phyloP scores from a whole-genome alignment of 2,113 vertebrate species.

The Megaceryle maxima region DNA sequence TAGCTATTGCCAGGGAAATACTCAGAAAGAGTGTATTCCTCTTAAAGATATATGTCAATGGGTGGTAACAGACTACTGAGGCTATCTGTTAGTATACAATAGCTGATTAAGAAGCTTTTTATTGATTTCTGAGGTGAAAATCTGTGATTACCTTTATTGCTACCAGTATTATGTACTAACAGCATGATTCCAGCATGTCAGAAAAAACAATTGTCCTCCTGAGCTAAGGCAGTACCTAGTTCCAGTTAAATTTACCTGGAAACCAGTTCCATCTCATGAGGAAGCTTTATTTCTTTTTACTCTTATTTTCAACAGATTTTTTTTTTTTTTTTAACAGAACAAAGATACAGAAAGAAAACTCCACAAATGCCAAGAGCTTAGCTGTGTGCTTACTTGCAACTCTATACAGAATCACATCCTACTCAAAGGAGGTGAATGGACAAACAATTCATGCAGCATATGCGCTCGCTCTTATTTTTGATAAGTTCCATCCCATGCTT shows the following conservation, averaged over 20 bases:
- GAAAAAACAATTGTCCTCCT: neutral
- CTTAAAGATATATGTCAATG: neutral
- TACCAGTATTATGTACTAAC: neutral
- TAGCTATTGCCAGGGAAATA: neutral
- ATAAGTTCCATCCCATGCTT: neutral
- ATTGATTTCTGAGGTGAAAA: neutral
- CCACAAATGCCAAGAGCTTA: neutral
- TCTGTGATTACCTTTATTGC: neutral
- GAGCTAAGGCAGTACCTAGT: neutral
- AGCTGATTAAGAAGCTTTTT: neutral
- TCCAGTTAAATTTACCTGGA: neutral
- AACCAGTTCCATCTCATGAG: neutral
- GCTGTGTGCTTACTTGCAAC: neutral
- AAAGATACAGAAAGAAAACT: neutral
- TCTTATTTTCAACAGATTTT: neutral
- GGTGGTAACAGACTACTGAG: neutral
- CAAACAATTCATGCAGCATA: neutral
- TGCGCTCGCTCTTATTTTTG: fast-evolving
- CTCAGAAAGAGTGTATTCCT: neutral
- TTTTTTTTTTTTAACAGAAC: neutral
- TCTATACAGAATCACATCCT: neutral
- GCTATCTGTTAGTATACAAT: neutral
- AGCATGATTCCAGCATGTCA: neutral
- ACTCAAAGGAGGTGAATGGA: neutral
- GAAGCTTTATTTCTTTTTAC: neutral